phyloP scores from a whole-genome alignment of 2,113 vertebrate species.

The Rostratula benghalensis region DNA sequence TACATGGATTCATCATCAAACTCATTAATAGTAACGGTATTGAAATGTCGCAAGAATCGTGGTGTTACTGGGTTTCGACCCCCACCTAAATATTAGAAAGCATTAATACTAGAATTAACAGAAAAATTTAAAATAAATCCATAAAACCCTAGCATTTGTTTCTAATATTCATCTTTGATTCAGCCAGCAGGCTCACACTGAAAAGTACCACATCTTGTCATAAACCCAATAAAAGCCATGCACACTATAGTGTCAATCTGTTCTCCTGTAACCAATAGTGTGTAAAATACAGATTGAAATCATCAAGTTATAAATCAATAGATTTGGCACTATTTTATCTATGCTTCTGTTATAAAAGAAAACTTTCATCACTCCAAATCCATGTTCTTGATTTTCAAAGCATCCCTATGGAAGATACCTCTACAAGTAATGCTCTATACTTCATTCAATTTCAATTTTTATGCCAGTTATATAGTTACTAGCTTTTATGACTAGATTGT shows the following conservation, averaged over 20 bases:
- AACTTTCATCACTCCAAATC: background rate
- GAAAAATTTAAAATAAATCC: background rate
- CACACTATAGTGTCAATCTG: background rate
- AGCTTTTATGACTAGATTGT: background rate
- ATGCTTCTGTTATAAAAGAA: background rate
- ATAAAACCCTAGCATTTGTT: background rate
- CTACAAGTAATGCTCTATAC: background rate
- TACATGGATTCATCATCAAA: constrained; percentile 90
- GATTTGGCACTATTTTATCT: background rate
- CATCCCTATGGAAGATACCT: background rate
- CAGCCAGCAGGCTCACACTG: background rate
- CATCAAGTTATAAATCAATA: background rate
- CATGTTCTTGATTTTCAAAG: background rate
- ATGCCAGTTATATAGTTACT: background rate
- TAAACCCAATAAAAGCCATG: background rate
- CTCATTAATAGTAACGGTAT: constrained; percentile 88
- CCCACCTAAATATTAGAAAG: constrained; percentile 77
- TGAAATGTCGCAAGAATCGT: constrained; percentile 88
- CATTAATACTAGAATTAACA: background rate
- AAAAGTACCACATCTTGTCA: background rate
- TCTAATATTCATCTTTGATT: background rate
- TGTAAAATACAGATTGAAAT: background rate
- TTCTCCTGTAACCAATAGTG: background rate
- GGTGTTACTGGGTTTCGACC: constrained; percentile 90
- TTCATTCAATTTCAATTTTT: background rate